Evolutionary conservation across 1,140 invertebrate species (phyloP), one percentile per base, ranked within the genome.

Genomic region (Lethocerus indicus): DNA sequence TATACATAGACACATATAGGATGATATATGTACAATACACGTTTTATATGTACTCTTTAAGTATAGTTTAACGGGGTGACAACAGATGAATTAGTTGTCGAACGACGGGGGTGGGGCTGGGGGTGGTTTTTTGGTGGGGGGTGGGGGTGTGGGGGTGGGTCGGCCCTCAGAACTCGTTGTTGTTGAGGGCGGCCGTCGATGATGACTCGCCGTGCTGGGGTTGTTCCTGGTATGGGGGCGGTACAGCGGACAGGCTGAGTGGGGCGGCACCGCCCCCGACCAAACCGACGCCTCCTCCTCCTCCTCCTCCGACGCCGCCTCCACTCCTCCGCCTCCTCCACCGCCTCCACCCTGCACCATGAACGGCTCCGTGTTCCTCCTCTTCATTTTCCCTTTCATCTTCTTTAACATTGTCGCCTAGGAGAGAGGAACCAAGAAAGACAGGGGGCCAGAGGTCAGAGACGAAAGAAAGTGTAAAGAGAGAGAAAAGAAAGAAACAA

Each of bases 331-430:
- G 41, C 50, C 54, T 36, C 36, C 50, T 40, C 47, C 24, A 0
- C 25, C 27, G 13, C 25, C 40, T 1, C 53, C 45, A 18, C 40
- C 28, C 36, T 55, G 56, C 26, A 83, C 75, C 67, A 92, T 92
- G 51, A 79, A 81, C 51, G 91, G 84, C 71, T 88, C 85, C 52
- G 89, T 92, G 70, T 93, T 90, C 61, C 88, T 78, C 52, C 88
- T 74, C 71, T 89, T 91, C 75, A 93, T 90, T 76, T 92, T 93
- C 63, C 81, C 81, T 71, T 91, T 93, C 74, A 79, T 81, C 72
- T 85, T 84, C 76, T 85, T 85, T 71, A 85, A 71, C 82, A 86
- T 86, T 63, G 81, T 85, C 58, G 82, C 82, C 83, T 85, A 74
- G 3, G 9, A 41, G 13, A 25, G 16, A 28, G 26, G 13, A 20